Conservation (phyloP, 2,113 vertebrate species). For the Theristicus caerulescens region DNA sequence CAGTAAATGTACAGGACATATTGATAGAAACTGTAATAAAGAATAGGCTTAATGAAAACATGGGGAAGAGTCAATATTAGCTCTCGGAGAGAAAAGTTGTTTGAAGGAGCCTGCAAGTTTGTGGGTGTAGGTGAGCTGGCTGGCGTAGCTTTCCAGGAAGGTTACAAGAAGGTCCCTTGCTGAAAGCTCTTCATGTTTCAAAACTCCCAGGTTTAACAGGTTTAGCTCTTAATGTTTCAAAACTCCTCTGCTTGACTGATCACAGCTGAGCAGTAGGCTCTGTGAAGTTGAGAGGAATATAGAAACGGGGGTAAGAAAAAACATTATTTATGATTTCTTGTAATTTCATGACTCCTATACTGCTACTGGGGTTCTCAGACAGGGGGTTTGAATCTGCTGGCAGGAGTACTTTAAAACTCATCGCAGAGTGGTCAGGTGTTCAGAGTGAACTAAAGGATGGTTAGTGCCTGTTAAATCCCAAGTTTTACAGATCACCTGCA, state of each 20-base stretch:
- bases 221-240: not conserved
- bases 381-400: not conserved
- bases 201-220: not conserved
- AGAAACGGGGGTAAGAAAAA: not conserved
- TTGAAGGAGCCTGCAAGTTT: not conserved
- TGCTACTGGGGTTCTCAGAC: not conserved
- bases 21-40: slow-evolving; percentile 57
- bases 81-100: slow-evolving; percentile 14
- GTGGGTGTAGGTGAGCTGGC: not conserved
- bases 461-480: not conserved
- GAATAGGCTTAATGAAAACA: slow-evolving; percentile 40
- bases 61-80: slow-evolving; percentile 56
- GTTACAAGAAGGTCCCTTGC: not conserved
- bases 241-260: not conserved
- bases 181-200: not conserved
- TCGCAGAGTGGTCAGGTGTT: not conserved
- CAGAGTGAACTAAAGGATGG: not conserved
- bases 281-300: not conserved
- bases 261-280: not conserved
- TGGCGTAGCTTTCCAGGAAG: not conserved
- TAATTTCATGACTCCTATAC: not conserved
- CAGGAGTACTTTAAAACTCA: not conserved
- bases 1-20: slow-evolving; percentile 3
- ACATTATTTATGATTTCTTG: not conserved
- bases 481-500: not conserved